Percentiles rank a stretch among this genome's conserved stretches.
Evolutionary conservation across 92 coral and sea anemone genomes (phyloP).

Genomic region (Meandrina meandrites): DNA sequence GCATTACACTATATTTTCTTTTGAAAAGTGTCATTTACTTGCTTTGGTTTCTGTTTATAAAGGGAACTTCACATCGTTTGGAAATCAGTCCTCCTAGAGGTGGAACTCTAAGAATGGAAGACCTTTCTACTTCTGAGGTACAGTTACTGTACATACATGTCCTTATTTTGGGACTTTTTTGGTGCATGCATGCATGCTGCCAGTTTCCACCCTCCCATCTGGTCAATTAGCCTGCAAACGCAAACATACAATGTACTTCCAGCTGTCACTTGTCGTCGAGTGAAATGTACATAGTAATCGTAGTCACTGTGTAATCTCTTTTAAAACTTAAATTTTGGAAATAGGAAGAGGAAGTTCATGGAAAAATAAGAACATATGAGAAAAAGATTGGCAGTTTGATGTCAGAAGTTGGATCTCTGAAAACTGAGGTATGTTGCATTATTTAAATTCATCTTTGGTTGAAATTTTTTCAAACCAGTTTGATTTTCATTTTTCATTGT

Average conservation of each 20-base stretch:
- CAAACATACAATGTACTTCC: no score
- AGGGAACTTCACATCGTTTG: conserved; percentile 85
- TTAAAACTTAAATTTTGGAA: neutral
- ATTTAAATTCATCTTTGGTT: no score
- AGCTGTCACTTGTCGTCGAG: no score
- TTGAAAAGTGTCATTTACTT: neutral
- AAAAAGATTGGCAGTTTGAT: conserved; percentile 89
- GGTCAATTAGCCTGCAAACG: no score
- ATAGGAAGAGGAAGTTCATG: conserved; percentile 85
- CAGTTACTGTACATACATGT: neutral
- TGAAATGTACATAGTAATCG: neutral
- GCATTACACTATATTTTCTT: neutral
- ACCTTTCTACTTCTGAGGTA: conserved; percentile 94
- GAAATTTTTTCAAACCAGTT: no score
- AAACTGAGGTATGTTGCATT: conserved; percentile 68
- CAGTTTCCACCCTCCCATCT: neutral
- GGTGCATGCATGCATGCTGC: neutral
- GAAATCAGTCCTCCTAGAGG: conserved; percentile 78
- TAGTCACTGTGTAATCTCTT: neutral
- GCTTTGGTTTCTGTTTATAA: neutral
- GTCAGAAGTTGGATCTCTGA: conserved; percentile 92
- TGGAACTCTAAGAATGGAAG: conserved; percentile 79
- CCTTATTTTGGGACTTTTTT: neutral
- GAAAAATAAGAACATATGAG: conserved; percentile 85
- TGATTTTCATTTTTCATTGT: no score